Base-by-base conservation (phyloP, 1,140 invertebrate genomes). In the Drosophila arizonae region DNA sequence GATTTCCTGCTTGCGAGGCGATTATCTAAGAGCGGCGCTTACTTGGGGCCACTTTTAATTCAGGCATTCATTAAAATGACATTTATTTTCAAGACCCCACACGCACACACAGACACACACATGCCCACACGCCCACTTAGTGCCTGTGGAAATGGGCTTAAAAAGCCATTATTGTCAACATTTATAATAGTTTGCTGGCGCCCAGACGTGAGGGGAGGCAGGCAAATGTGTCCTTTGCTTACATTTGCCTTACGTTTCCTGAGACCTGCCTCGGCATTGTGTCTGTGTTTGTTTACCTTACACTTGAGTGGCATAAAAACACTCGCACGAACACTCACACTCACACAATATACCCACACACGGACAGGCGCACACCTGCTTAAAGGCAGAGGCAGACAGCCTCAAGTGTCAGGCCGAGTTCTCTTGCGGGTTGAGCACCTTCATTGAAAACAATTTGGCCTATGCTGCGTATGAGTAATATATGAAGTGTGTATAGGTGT, bases 121-220 rank as follows among this genome's bases (percentile, higher is more conserved):
- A 65, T 36, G 36, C 17, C 4, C 51, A 17, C 39, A 48, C 57
- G 26, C 41, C 51, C 21, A 69, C 63, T 48, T 28, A 71, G 50
- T 73, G 67, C 51, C 68, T 54, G 77, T n/a, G 52, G 55, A 81
- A 85, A 85, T 89, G 84, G 85, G 85, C 85, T 89, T 90, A 90
- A 85, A 89, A 89, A 85, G 85, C 85, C 85, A 89, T 89, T 89
- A 89, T 85, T 90, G 85, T 89, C 85, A 89, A 88, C 85, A 86
- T 87, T 87, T 87, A 87, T 87, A 87, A 87, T 87, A 87, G 82
- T 87, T 87, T 72, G 60, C 84, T 72, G 86, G 82, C 65, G 72
- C 33, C 39, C 28, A 13, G 46, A 26, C 21, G 43, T 39, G 28
- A 30, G 15, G 10, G 3, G 46, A 26, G 66, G 41, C 26, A 41